Evolutionary conservation across 2,888 invertebrate species (phyloP).

Genomic region (Meloe dianella): DNA sequence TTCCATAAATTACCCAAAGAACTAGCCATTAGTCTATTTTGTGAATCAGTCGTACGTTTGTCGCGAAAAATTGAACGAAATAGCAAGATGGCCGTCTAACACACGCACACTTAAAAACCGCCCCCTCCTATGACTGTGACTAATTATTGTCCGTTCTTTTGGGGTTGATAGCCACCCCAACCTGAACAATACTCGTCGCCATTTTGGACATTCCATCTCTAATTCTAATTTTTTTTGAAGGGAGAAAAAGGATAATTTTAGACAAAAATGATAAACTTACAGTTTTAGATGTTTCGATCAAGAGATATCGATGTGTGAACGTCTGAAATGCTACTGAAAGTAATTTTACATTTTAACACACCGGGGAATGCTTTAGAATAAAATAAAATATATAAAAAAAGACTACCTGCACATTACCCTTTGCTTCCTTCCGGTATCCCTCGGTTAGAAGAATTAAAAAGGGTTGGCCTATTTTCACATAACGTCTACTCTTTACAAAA

Average conservation of each 20-base stretch:
- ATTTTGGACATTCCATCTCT: slow-evolving; percentile 18
- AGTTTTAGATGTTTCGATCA: slow-evolving; percentile 19
- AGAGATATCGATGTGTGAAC: slow-evolving; percentile 53
- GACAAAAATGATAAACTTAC: not conserved
- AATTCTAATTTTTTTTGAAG: not conserved
- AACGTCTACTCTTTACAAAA: slow-evolving; percentile 47
- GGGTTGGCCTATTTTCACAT: slow-evolving; percentile 55
- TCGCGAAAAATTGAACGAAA: slow-evolving; percentile 4
- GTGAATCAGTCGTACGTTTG: slow-evolving; percentile 43
- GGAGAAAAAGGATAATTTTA: not conserved
- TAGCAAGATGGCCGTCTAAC: slow-evolving; percentile 22
- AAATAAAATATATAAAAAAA: slow-evolving; percentile 38
- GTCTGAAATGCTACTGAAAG: slow-evolving; percentile 54
- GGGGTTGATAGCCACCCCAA: slow-evolving; percentile 46
- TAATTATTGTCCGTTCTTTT: slow-evolving; percentile 56
- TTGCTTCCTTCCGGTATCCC: slow-evolving; percentile 58
- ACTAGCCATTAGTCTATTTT: slow-evolving; percentile 58
- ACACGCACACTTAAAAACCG: slow-evolving; percentile 22
- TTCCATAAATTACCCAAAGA: slow-evolving; percentile 57
- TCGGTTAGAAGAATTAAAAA: slow-evolving; percentile 48
- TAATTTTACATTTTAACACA: slow-evolving; percentile 50
- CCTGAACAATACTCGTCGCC: slow-evolving; percentile 29
- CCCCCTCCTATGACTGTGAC: slow-evolving; percentile 56
- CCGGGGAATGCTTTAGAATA: slow-evolving; percentile 38
- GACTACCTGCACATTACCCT: slow-evolving; percentile 57